Percentiles rank a stretch among this genome's conserved stretches.
phyloP scores from a whole-genome alignment of 2,113 vertebrate genomes.

The Pontoporia blainvillei region DNA sequence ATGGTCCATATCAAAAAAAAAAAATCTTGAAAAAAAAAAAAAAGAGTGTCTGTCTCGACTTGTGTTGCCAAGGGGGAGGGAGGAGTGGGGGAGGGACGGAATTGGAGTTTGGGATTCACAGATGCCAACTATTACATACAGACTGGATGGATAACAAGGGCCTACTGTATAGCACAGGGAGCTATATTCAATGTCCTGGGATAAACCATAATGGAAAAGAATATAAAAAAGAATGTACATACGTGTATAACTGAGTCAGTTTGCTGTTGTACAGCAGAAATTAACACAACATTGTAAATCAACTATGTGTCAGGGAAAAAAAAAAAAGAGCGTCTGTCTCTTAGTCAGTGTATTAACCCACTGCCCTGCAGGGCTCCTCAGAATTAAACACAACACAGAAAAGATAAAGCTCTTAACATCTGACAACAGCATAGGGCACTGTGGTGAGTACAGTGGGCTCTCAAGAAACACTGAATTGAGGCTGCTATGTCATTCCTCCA shows the following conservation, averaged over 20 bases:
- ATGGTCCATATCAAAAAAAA: too few relatives aligned
- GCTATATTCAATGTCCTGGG: neutral
- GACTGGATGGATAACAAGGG: neutral
- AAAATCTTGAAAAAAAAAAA: too few relatives aligned
- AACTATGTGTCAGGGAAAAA: neutral
- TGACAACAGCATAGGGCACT: neutral
- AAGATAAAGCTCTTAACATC: neutral
- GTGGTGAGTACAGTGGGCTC: rapidly evolving
- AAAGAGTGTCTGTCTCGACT: neutral
- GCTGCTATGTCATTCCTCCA: neutral
- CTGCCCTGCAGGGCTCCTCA: neutral
- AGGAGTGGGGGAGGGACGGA: neutral
- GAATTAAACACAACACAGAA: neutral
- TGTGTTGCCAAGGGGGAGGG: neutral
- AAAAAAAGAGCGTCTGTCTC: neutral
- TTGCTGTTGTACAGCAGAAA: neutral
- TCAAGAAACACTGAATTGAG: neutral
- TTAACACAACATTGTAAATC: neutral
- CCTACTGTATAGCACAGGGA: neutral
- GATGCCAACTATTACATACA: neutral
- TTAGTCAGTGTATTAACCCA: neutral
- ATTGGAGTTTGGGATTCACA: neutral
- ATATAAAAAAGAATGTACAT: neutral
- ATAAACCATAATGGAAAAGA: neutral
- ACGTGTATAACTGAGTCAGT: neutral